These are phyloP conservation scores for Cotesia vestalis DNA, from an alignment of 1,140 invertebrate genomes.

Conservation along the genomic window DNA sequence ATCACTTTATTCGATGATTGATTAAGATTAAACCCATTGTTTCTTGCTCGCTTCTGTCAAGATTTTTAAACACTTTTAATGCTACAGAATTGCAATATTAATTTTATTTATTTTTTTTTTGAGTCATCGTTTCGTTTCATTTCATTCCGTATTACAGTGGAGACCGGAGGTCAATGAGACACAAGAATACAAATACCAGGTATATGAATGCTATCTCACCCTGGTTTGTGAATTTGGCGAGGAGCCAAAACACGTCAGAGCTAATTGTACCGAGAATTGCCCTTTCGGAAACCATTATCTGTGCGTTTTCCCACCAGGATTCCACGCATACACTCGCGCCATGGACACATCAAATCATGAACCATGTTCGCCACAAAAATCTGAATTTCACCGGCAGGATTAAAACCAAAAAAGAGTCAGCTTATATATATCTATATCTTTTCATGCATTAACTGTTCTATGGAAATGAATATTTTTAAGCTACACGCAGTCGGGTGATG, in stretches of 20 bases:
- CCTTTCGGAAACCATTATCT: slow-evolving; percentile 60
- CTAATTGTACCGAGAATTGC: slow-evolving; percentile 61
- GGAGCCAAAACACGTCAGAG: slow-evolving; percentile 51
- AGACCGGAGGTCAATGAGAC: not conserved
- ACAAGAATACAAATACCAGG: slow-evolving; percentile 12
- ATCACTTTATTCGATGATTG: slow-evolving; percentile 4
- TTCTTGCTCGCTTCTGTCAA: not conserved
- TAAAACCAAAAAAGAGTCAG: slow-evolving; percentile 4
- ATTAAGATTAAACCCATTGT: not conserved
- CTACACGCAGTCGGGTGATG: too few relatives aligned
- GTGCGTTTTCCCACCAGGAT: slow-evolving; percentile 45
- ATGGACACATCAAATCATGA: not conserved
- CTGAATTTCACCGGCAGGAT: slow-evolving; percentile 17
- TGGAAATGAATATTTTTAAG: too few relatives aligned
- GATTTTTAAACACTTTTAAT: too few relatives aligned
- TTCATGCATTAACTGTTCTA: too few relatives aligned
- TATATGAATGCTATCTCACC: not conserved
- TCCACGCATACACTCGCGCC: slow-evolving; percentile 30
- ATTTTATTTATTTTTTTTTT: too few relatives aligned
- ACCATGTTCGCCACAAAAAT: slow-evolving; percentile 22
- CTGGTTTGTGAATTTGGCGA: slow-evolving; percentile 49
- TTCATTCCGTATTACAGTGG: too few relatives aligned
- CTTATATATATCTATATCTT: too few relatives aligned
- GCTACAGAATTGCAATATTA: too few relatives aligned
- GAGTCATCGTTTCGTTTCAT: too few relatives aligned